Conservation (phyloP, 2,888 invertebrate species). For the Diaprepes abbreviatus region DNA sequence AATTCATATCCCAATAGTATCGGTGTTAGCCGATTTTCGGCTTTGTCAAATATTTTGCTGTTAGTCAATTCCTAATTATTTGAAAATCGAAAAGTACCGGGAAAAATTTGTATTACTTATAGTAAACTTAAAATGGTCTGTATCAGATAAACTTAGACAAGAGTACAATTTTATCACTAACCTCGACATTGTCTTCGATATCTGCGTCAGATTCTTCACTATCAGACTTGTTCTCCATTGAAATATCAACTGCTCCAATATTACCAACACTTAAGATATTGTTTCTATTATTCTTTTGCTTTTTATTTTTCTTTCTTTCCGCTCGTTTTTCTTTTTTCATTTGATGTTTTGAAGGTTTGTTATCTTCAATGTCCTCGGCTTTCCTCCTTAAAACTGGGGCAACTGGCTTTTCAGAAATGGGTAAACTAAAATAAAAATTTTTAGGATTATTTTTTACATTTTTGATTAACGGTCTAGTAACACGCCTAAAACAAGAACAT, state of each 20-base stretch:
- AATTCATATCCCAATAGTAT: no score
- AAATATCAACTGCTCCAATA: conserved; percentile 61
- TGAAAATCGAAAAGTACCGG: no score
- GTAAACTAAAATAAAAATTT: conserved; percentile 83
- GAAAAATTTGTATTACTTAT: no score
- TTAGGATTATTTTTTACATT: no score
- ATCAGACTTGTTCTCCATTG: conserved; percentile 70
- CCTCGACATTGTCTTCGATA: conserved; percentile 83
- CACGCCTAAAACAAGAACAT: no score
- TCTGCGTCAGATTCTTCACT: conserved; percentile 83
- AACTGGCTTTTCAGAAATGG: conserved; percentile 84
- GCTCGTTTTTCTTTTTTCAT: conserved; percentile 75
- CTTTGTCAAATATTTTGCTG: no score
- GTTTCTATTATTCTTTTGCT: conserved; percentile 66
- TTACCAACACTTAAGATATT: conserved; percentile 12
- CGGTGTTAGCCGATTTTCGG: no score
- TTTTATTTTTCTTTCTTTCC: conserved; percentile 71
- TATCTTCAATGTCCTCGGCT: conserved; percentile 69
- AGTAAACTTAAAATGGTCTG: no score
- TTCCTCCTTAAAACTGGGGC: conserved; percentile 74
- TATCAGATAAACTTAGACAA: no score
- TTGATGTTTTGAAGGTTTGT: conserved; percentile 76
- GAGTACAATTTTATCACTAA: conserved; percentile 37
- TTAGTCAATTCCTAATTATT: no score
- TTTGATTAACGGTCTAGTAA: no score